Evolutionary conservation across 2,888 invertebrate species (phyloP), one percentile per base, ranked within the genome.

Genomic region (Drosophila greeni): DNA sequence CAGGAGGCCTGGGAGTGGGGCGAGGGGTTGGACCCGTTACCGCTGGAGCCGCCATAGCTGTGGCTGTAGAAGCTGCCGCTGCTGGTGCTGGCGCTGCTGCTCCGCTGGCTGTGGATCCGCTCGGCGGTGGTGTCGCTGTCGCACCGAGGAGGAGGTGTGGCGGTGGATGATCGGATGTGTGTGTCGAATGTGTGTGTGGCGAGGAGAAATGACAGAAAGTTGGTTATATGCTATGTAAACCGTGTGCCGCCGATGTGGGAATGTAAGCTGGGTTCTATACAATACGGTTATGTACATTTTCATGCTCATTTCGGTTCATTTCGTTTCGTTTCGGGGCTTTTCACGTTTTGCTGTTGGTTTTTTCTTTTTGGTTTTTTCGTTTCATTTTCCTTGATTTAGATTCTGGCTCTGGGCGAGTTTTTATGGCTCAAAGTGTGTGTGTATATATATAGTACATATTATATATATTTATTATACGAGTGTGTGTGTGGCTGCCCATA

Each of bases 311-410:
- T 18, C 45, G 16, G 16, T 36, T 36, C 3, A 14, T 14, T 33
- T 34, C 34, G 16, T 16, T 34, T 34, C n/a, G 9, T 36, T 36
- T 20, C 2, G 36, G 7, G 7, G 36, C 36, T 36, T 34, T 34
- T 34, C 34, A 12, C 5, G 34, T 3, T 34, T 6, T 6, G 36
- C 16, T 34, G 20, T 34, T 14, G 6, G 14, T 7, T 34, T n/a
- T 24, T 26, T 26, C 2, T 1, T 20, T 11, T 39, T 18, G n/a
- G 11, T 1, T 14, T 29, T 48, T 24, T 31, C 31, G n/a, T 26
- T 40, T 51, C 11, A 45, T 61, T 66, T 55, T 31, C 49, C 52
- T 58, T 66, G 51, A 67, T 67, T 66, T 53, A 18, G 36, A 14
- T 29, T 40, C 3, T 5, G 23, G 48, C 26, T 14, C 37, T 7